Percentiles rank a stretch among this genome's conserved stretches.
phyloP scores from a whole-genome alignment of 2,113 vertebrate species.

The Leucoraja erinaceus region DNA sequence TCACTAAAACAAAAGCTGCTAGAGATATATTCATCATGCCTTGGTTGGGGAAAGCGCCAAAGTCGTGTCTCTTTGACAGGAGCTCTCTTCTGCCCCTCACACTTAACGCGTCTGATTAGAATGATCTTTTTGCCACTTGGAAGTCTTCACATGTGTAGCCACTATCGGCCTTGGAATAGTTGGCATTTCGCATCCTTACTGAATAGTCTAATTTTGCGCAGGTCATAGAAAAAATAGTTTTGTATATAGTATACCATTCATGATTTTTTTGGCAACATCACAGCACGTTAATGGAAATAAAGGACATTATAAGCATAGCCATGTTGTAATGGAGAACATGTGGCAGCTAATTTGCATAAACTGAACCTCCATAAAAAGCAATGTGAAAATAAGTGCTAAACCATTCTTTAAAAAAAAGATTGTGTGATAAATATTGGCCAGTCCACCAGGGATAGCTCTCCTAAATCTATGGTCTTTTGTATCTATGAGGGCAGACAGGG shows the following conservation, averaged over 20 bases:
- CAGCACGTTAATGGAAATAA: too few relatives aligned
- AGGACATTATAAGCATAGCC: too few relatives aligned
- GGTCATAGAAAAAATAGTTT: background rate
- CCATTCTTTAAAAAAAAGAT: too few relatives aligned
- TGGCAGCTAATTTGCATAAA: too few relatives aligned
- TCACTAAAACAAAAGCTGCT: background rate
- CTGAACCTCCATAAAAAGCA: background rate
- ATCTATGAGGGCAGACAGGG: too few relatives aligned
- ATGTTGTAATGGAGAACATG: too few relatives aligned
- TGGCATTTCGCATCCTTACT: background rate
- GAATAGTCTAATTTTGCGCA: too few relatives aligned
- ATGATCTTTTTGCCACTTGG: background rate
- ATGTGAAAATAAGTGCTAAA: background rate
- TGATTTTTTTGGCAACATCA: too few relatives aligned
- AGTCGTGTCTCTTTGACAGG: background rate
- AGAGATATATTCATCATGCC: background rate
- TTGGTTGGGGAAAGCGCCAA: background rate
- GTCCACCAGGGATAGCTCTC: too few relatives aligned
- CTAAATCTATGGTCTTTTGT: too few relatives aligned
- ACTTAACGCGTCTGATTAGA: background rate
- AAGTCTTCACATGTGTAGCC: background rate
- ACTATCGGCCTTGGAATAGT: background rate
- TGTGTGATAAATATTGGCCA: too few relatives aligned
- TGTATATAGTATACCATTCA: too few relatives aligned
- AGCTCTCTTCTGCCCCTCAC: background rate